These are phyloP conservation scores for Sisyra nigra DNA, from an alignment of 2,888 invertebrate genomes.

Conservation along the genomic window DNA sequence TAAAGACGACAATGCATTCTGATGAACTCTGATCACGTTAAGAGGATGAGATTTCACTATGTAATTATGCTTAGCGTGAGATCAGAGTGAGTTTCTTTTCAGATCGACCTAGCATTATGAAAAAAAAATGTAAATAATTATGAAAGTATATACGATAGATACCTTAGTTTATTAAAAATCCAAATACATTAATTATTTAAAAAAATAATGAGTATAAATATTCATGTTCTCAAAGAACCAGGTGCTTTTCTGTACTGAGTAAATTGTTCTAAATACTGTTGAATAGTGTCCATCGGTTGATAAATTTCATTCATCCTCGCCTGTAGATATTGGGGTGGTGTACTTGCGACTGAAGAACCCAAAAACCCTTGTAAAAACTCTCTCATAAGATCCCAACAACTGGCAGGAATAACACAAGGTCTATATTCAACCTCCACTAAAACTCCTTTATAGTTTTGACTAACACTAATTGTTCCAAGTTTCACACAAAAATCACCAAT, in stretches of 20 bases:
- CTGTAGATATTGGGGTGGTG: slow-evolving; percentile 57
- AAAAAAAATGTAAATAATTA: too few relatives aligned
- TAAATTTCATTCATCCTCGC: slow-evolving; percentile 70
- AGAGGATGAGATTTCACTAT: too few relatives aligned
- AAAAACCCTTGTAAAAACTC: slow-evolving; percentile 86
- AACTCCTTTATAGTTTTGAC: slow-evolving; percentile 76
- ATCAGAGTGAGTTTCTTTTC: too few relatives aligned
- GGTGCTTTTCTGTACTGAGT: slow-evolving; percentile 70
- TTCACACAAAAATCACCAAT: slow-evolving; percentile 88
- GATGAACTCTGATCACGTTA: too few relatives aligned
- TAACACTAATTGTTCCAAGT: slow-evolving; percentile 82
- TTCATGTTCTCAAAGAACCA: slow-evolving; percentile 15
- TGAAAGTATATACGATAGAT: too few relatives aligned
- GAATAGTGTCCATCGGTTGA: slow-evolving; percentile 81
- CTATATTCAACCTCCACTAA: slow-evolving; percentile 56
- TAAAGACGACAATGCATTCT: too few relatives aligned
- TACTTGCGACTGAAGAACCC: slow-evolving; percentile 55
- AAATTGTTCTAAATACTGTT: slow-evolving; percentile 90
- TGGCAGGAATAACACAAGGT: slow-evolving; percentile 74
- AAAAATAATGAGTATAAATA: too few relatives aligned
- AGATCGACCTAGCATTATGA: too few relatives aligned
- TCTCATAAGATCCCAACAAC: slow-evolving; percentile 81
- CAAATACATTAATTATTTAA: too few relatives aligned
- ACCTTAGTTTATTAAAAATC: too few relatives aligned
- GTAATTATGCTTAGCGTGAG: too few relatives aligned